Evolutionary conservation across 92 coral and sea anemone genomes (phyloP).

Genomic region (Heliopora coerulea): DNA sequence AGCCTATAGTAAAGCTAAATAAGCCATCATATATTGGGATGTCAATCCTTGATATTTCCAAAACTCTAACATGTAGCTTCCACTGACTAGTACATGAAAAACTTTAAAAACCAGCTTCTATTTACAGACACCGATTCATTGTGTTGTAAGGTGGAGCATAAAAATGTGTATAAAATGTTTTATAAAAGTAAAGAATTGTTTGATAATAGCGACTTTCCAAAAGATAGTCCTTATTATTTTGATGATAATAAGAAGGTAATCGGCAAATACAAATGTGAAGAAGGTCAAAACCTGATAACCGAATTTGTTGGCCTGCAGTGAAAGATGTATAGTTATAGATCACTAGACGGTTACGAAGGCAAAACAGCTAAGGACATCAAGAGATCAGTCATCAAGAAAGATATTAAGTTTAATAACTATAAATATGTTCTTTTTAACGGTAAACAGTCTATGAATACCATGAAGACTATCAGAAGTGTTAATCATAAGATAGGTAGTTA

Average conservation of each 20-base stretch:
- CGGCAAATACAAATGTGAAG: conserved; percentile 42
- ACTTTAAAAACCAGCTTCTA: conserved; percentile 10
- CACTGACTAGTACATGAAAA: conserved; percentile 31
- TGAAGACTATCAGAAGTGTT: conserved; percentile 8
- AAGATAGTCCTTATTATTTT: conserved; percentile 13
- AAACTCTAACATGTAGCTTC: conserved; percentile 27
- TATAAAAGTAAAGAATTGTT: background rate
- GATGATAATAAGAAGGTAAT: conserved; percentile 33
- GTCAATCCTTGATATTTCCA: conserved; percentile 12
- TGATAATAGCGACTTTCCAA: conserved; percentile 39
- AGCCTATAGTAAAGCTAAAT: too few species aligned
- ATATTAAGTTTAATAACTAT: conserved; percentile 5
- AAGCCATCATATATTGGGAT: background rate
- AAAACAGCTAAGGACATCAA: conserved; percentile 26
- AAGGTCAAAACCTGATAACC: conserved; percentile 1
- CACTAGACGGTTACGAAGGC: background rate
- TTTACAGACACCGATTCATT: conserved; percentile 46
- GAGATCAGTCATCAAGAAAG: conserved; percentile 12
- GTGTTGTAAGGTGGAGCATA: conserved; percentile 17
- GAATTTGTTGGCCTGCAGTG: conserved; percentile 47
- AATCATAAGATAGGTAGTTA: conserved; percentile 1
- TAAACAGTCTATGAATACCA: background rate
- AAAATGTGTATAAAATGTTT: conserved; percentile 46
- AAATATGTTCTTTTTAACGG: background rate
- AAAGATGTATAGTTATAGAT: conserved; percentile 22